Evolutionary conservation across 2,888 invertebrate species (phyloP).

Genomic region (Aphodius sticticus): DNA sequence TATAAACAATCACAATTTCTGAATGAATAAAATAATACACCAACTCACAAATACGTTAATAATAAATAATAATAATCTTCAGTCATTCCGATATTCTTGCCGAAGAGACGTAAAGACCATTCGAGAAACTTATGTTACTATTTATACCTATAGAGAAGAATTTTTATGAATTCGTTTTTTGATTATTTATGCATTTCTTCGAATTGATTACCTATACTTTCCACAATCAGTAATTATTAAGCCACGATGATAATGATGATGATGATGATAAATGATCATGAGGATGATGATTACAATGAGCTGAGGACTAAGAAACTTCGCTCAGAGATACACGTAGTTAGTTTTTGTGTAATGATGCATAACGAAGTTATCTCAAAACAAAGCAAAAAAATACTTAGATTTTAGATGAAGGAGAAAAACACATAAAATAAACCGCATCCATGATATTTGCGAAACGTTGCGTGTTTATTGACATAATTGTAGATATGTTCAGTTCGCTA

Average conservation of each 20-base stretch:
- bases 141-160: neutral
- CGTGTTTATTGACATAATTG: neutral
- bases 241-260: neutral
- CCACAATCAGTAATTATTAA: neutral
- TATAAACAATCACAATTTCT: conserved; percentile 16
- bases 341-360: neutral
- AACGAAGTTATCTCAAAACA: neutral
- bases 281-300: neutral
- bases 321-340: neutral
- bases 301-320: neutral
- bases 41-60: neutral
- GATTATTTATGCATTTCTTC: neutral
- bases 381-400: neutral
- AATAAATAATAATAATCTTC: conserved; percentile 4
- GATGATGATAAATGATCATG: neutral
- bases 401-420: neutral
- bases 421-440: neutral
- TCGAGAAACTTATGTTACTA: neutral
- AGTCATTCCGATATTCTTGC: conserved; percentile 4
- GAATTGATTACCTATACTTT: neutral
- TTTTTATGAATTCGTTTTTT: neutral
- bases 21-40: conserved; percentile 11
- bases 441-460: neutral
- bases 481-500: neutral
- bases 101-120: conserved; percentile 4